phyloP scores from a whole-genome alignment of 1,140 invertebrate species.

The Carposina sasakii region DNA sequence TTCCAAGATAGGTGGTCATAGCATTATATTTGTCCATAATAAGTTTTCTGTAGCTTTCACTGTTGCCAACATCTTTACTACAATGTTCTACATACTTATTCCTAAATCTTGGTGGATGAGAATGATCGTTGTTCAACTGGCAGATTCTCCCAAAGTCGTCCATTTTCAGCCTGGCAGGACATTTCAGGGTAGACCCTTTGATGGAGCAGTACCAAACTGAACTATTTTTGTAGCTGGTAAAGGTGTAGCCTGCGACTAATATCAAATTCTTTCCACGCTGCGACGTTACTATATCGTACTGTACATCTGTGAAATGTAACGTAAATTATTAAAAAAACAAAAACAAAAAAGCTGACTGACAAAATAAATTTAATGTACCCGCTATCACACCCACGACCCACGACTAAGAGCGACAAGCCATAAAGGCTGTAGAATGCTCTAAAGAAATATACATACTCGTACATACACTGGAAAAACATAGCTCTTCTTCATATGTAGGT shows the following conservation, averaged over 20 bases:
- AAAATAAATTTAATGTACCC: no score
- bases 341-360: no score
- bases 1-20: background rate
- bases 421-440: no score
- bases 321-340: no score
- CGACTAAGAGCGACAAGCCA: no score
- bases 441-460: no score
- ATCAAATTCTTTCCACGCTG: slow-evolving; percentile 23
- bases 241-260: slow-evolving; percentile 25
- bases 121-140: slow-evolving; percentile 17
- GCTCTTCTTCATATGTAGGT: no score
- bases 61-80: background rate
- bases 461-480: no score
- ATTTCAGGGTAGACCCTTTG: slow-evolving; percentile 4
- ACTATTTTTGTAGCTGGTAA: no score
- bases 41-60: background rate
- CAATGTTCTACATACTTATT: background rate
- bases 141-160: slow-evolving; percentile 11
- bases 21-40: background rate
- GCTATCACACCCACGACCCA: no score
- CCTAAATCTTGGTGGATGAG: slow-evolving; percentile 19
- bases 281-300: slow-evolving; percentile 25
- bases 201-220: slow-evolving; percentile 13
- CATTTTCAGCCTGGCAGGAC: slow-evolving; percentile 13
- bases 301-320: slow-evolving; percentile 14